These are phyloP conservation scores for Catostylus mosaicus DNA, from an alignment of 30 jellyfish, hydroid and myxozoan species.

Conservation along the genomic window DNA sequence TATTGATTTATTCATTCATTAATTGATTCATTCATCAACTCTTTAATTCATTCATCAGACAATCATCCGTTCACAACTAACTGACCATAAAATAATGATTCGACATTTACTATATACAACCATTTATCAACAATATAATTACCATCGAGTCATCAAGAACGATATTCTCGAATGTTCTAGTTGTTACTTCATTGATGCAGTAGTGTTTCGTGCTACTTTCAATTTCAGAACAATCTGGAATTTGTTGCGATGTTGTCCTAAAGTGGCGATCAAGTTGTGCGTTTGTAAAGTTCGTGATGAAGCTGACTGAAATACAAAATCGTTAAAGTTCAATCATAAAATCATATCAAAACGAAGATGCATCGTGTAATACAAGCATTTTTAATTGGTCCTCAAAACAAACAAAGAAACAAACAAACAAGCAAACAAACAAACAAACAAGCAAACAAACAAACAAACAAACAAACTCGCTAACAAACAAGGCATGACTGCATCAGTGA, in stretches of 20 bases:
- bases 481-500: too few species aligned
- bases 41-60: background rate
- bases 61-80: background rate
- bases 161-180: slow-evolving; percentile 25
- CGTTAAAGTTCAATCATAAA: too few species aligned
- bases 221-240: background rate
- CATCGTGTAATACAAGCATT: too few species aligned
- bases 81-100: background rate
- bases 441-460: too few species aligned
- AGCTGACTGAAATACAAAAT: slow-evolving; percentile 20
- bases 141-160: slow-evolving; percentile 57
- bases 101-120: background rate
- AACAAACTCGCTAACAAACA: too few species aligned
- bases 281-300: slow-evolving; percentile 53
- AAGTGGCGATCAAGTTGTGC: slow-evolving; percentile 30
- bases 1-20: background rate
- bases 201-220: slow-evolving; percentile 2
- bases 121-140: background rate
- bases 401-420: too few species aligned
- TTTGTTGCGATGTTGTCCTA: background rate
- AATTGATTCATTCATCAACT: too few species aligned
- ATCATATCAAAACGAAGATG: too few species aligned
- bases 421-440: too few species aligned
- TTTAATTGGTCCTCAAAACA: too few species aligned
- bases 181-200: slow-evolving; percentile 45